phyloP scores from a whole-genome alignment of 1,140 invertebrate genomes.

The Phocides pigmalion region DNA sequence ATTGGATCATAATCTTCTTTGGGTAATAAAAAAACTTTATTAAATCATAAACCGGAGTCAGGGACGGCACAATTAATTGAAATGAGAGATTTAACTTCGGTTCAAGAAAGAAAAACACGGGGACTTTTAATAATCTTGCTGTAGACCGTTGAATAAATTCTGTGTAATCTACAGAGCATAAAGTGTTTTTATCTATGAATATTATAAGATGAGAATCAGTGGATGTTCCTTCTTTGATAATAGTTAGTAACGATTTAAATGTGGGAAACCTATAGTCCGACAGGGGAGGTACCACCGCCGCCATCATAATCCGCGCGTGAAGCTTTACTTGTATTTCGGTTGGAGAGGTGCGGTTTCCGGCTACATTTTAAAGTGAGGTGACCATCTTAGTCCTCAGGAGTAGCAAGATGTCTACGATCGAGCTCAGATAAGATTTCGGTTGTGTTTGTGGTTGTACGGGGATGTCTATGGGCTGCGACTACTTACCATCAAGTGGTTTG shows the following conservation, averaged over 20 bases:
- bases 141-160: conserved; percentile 44
- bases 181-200: conserved; percentile 44
- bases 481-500: too few species aligned
- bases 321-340: too few species aligned
- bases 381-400: too few species aligned
- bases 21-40: neutral
- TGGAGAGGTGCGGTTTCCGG: too few species aligned
- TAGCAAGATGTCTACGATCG: too few species aligned
- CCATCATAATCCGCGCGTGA: too few species aligned
- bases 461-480: too few species aligned
- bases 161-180: conserved; percentile 45
- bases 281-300: too few species aligned
- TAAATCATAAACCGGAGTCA: neutral
- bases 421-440: too few species aligned
- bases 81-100: neutral
- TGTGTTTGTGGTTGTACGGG: too few species aligned
- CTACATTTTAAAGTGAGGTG: too few species aligned
- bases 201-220: conserved; percentile 31
- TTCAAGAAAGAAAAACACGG: neutral
- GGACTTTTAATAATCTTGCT: conserved; percentile 37
- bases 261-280: too few species aligned
- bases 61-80: neutral
- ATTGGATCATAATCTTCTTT: neutral
- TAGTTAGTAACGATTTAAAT: neutral
- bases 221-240: conserved; percentile 14